Evolutionary conservation across 2,113 vertebrate species (phyloP), one percentile per base, ranked within the genome.

Genomic region (Nannospalax galili): DNA sequence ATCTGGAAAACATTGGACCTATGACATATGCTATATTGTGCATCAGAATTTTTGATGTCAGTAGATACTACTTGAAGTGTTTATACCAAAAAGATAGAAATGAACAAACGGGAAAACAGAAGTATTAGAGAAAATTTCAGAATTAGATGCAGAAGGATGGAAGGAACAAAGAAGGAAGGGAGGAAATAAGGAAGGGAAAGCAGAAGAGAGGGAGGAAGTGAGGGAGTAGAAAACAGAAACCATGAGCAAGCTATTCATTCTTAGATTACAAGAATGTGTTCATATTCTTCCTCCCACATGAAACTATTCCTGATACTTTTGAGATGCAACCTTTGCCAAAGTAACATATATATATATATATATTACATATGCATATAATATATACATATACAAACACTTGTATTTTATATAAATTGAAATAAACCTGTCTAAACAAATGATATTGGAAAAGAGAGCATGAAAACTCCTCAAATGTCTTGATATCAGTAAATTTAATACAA

Each of bases 191-290:
- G 32, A 20, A 30, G 20, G 11, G 56, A 72, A 56, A 22, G 26
- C 12, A 7, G 24, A 0, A 58, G 3, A 2, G 3, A 58, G 1
- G 32, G 5, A 58, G 2, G 2, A 8, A 20, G 28, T 4, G 81
- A 35, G 6, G 42, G 4, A 4, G 5, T 8, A 58, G 17, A 24
- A 56, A 1, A 84, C 22, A 70, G 17, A 70, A 56, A 58, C 45
- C 3, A n/a, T 48, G 20, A 74, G 1, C 4, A 88, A 40, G 3
- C 73, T 91, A 8, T 72, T 85, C 1, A 7, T 37, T 65, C 10
- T 7, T 32, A 42, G 20, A 62, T 40, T 91, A 16, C 65, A 32
- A 72, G 84, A 56, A 64, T 81, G 16, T 62, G 2, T 64, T 5
- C 48, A 3, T 32, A 72, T 12, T n/a, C 69, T 87, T 30, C 3